Evolutionary conservation across 2,113 vertebrate species (phyloP).

Genomic region (Holacanthus passer): DNA sequence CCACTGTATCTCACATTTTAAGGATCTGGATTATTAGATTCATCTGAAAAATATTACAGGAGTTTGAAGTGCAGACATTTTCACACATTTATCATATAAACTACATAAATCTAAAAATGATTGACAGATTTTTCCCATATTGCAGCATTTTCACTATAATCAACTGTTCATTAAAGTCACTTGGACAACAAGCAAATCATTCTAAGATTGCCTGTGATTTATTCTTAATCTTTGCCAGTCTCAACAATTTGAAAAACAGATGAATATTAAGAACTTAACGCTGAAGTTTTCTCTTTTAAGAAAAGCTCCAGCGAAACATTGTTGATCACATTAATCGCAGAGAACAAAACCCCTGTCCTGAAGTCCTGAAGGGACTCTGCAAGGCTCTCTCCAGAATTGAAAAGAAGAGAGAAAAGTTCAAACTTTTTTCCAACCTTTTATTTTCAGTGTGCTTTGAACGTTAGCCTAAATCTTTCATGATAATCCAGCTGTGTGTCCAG

Average conservation of each 20-base stretch:
- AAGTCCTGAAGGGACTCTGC: neutral
- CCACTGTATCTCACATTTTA: neutral
- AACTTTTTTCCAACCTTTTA: neutral
- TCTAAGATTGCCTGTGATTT: neutral
- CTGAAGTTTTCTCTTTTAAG: neutral
- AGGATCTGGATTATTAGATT: neutral
- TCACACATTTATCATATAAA: neutral
- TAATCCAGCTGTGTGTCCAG: conserved; percentile 22
- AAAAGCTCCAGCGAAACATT: conserved; percentile 19
- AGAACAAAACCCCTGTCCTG: conserved; percentile 1
- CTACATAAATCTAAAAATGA: neutral
- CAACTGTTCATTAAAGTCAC: neutral
- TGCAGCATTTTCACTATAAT: neutral
- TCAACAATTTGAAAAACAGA: neutral
- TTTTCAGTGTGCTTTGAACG: conserved; percentile 32
- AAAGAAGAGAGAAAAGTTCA: conserved; percentile 13
- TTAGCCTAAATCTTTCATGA: conserved; percentile 35
- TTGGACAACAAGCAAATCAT: neutral
- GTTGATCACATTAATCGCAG: conserved; percentile 21
- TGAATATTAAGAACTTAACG: conserved; percentile 2
- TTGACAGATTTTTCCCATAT: neutral
- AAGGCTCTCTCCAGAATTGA: neutral
- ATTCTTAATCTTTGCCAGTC: neutral
- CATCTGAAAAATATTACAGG: neutral
- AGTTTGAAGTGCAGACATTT: neutral